phyloP scores from a whole-genome alignment of 2,113 vertebrate species.

The Bubo scandiacus region DNA sequence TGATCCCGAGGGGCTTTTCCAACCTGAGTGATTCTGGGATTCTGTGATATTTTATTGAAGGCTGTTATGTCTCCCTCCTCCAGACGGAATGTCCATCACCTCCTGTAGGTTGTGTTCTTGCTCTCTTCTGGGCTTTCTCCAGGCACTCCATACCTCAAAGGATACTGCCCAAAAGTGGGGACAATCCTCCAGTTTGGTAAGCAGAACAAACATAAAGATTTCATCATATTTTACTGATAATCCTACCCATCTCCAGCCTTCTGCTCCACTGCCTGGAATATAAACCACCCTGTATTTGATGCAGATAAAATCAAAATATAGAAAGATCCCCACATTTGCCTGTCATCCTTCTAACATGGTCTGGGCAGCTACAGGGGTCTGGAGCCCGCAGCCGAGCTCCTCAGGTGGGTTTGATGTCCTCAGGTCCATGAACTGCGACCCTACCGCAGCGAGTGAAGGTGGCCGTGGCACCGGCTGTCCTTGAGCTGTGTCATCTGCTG shows the following conservation, averaged over 20 bases:
- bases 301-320: neutral
- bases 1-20: too few relatives aligned
- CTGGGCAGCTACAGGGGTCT: neutral
- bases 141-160: too few relatives aligned
- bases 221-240: too few relatives aligned
- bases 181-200: neutral
- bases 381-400: neutral
- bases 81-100: accelerated
- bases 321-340: neutral
- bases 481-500: neutral
- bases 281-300: neutral
- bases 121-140: neutral
- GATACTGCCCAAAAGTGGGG: neutral
- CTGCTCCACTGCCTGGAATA: neutral
- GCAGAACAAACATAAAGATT: neutral
- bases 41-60: too few relatives aligned
- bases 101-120: too few relatives aligned
- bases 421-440: neutral
- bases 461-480: neutral
- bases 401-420: neutral
- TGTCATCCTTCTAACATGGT: accelerated
- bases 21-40: too few relatives aligned
- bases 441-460: accelerated
- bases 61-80: neutral
- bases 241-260: neutral